Evolutionary conservation across 2,113 vertebrate species (phyloP), one percentile per base, ranked within the genome.

Genomic region (Nothoprocta perdicaria): DNA sequence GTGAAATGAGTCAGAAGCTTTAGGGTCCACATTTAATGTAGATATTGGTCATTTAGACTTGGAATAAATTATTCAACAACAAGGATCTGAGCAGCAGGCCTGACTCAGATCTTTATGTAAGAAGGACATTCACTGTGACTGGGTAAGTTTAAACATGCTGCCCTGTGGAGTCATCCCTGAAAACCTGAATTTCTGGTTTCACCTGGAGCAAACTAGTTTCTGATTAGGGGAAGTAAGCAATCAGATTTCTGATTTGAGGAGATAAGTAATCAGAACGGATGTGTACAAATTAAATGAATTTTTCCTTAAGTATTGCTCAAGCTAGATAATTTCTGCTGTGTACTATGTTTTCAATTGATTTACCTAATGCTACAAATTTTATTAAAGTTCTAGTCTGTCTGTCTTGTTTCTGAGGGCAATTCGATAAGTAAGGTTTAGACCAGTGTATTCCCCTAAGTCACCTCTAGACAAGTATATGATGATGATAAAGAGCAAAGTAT

Each of bases 121-220:
- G 66, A 71, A 81, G 23, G 24, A 62, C 73, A 71, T 41, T 66
- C 58, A 50, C 22, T 76, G 61, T 50, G 17, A 6, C 27, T 90
- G 73, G 5, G 6, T 74, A 88, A 94, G 21, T 15, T 74, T 76
- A 71, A 82, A 40, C 48, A 38, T 76, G 26, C 48, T 66, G 57
- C n/a, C 43, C n/a, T 78, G 19, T 12, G 12, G 24, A 89, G 57
- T 12, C 35, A 3, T 14, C 16, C 16, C 76, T 35, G 53, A 83
- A 80, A 95, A 94, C 90, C 45, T 91, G 94, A 94, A 92, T 88
- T 92, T 88, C 92, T 78, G 3, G 92, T 95, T 96, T 71, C 29
- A 5, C n/a, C 48, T 88, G n/a, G 55, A 92, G 50, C 50, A 60
- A 92, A 75, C 35, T 60, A 26, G 77, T 67, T 85, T 93, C 45